Base-by-base conservation (phyloP, 2,888 invertebrate genomes). In the Salticus scenicus region DNA sequence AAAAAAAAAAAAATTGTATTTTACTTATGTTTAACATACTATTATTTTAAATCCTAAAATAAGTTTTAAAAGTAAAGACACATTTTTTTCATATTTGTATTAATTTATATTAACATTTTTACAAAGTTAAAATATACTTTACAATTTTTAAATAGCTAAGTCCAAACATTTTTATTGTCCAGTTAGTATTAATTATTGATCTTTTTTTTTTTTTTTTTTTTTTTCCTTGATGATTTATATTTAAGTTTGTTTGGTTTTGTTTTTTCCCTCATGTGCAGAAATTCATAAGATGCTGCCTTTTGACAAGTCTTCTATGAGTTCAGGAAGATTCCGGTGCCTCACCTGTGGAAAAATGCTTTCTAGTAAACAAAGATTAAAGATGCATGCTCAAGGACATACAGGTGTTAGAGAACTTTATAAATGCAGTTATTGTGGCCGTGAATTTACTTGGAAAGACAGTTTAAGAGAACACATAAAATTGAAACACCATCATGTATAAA, bases 271-370 rank as follows among this genome's bases (percentile, higher is more conserved):
- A 10, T 57, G 0, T 33, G 14, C 31, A 33, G 31, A 66, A 66
- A 66, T 33, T 24, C 1, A n/a, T 31, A 33, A 64, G 64, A 28
- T 2, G 28, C 10, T 64, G 1, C 10, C 8, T 17, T 24, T 24
- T 20, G 12, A 5, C 20, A 2, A 17, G 2, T 20, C 57, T 7
- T 57, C 57, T 24, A 5, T 5, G 24, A 57, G 7, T 14, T 2
- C 2, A 17, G 47, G 47, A n/a, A 47, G 17, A 24, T 57, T 57
- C 24, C 83, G 78, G 27, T 84, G 83, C 69, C 67, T 69, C 7
- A 27, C 73, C 8, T 84, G 83, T 24, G 69, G 72, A 12, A 77
- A 67, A 73, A 20, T 84, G 4, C 51, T 84, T 20, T 84, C 83
- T 1, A 84, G 83, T 42, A 78, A 72, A 17, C 64, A 64, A 14